These are phyloP conservation scores for Paragorgia papillata DNA, from an alignment of 92 coral and sea anemone genomes.

Conservation along the genomic window DNA sequence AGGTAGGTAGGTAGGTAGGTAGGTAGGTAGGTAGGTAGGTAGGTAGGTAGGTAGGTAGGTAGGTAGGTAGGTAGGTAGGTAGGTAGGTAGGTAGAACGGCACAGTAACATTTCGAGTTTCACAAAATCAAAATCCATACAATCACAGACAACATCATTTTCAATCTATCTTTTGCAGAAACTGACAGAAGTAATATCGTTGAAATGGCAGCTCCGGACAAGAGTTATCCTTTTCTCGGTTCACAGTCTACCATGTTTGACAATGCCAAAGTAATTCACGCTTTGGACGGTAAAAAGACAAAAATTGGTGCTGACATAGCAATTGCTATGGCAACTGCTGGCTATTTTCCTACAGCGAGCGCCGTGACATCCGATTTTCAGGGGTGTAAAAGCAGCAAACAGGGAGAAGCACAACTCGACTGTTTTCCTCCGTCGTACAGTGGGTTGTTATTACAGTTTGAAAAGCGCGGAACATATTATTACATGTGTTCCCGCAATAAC, in stretches of 20 bases:
- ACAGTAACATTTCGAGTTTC: too few relatives aligned
- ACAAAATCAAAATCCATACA: too few relatives aligned
- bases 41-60: too few relatives aligned
- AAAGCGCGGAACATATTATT: conserved; percentile 62
- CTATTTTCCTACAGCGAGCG: conserved; percentile 29
- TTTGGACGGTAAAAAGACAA: conserved; percentile 45
- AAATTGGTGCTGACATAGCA: conserved; percentile 76
- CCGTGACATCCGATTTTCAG: background rate
- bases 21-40: too few relatives aligned
- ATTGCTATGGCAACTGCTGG: conserved; percentile 83
- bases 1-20: too few relatives aligned
- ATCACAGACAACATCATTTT: too few relatives aligned
- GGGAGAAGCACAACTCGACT: conserved; percentile 26
- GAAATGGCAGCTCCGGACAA: conserved; percentile 65
- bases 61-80: too few relatives aligned
- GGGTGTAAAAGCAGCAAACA: background rate
- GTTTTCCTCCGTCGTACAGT: conserved; percentile 75
- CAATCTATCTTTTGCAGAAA: conserved; percentile 60
- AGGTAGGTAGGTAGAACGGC: too few relatives aligned
- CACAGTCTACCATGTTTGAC: conserved; percentile 65
- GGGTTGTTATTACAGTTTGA: conserved; percentile 74
- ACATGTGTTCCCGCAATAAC: conserved; percentile 83
- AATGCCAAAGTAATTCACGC: conserved; percentile 69
- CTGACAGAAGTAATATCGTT: conserved; percentile 91
- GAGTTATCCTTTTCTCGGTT: conserved; percentile 83